Conservation (phyloP, 2,113 vertebrate genomes). For the Calyptommatus sinebrachiatus region DNA sequence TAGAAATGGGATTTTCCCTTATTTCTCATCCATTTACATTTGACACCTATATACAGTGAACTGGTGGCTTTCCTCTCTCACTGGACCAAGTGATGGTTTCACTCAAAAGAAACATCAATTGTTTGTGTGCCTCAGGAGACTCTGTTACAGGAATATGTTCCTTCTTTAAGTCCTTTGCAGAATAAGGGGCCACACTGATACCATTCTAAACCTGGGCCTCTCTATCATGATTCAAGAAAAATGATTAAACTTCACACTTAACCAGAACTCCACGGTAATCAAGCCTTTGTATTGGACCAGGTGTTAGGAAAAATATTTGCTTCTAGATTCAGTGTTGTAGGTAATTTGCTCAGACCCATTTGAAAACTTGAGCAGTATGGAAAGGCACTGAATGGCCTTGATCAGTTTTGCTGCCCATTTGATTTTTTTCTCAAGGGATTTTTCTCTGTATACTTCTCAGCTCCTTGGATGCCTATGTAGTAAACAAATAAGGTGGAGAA, state of each 20-base stretch:
- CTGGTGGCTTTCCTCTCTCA: neutral
- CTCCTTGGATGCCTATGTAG: neutral
- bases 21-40: neutral
- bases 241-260: neutral
- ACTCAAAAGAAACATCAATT: neutral
- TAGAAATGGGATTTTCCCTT: neutral
- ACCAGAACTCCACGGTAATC: neutral
- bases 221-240: neutral
- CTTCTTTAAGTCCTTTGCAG: neutral
- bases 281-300: neutral
- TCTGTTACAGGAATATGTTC: neutral
- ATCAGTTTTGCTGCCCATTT: neutral
- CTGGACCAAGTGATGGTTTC: neutral
- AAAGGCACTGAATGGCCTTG: neutral
- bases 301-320: neutral
- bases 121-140: neutral
- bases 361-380: neutral
- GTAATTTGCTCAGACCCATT: neutral
- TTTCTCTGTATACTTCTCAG: neutral
- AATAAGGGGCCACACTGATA: neutral
- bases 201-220: neutral
- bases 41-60: neutral
- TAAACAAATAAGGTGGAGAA: neutral
- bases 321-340: neutral
- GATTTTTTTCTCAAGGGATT: neutral